Evolutionary conservation across 2,888 invertebrate genomes (phyloP), one percentile per base, ranked within the genome.

Genomic region (Cabera pusaria): DNA sequence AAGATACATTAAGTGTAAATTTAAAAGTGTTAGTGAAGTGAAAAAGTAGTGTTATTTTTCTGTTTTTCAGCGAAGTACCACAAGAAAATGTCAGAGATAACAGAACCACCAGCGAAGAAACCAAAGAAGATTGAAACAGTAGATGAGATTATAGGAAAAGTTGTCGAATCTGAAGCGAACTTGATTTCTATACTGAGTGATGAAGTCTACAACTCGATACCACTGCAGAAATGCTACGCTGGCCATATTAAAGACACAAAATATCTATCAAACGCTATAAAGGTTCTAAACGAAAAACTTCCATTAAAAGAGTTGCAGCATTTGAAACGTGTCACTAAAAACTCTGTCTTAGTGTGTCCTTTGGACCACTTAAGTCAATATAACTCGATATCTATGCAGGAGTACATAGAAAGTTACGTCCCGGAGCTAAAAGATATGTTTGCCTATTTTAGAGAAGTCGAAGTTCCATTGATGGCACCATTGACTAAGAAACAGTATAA

Each of bases 271-370:
- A 84, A 75, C 40, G 84, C 93, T 0, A 92, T 96, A 21, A 54
- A 78, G 10, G 72, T 90, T 20, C 71, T 94, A 6, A 93, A 92
- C 51, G 80, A 90, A 12, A 83, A 86, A 12, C 54, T 92, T 18
- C 93, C 94, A 0, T 59, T 95, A 2, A 87, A 90, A 6, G 84
- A 90, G 6, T 77, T 95, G 5, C 89, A 90, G 24, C 95, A 96
- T 75, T 78, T 96, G 7, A 96, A 96, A 68, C 90, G 96, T 47
- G 93, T 95, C 0, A 87, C 90, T 20, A 90, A 90, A 3, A 89
- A 78, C 23, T 88, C 91, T 10, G 80, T 95, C 0, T 61, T 95
- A 5, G 29, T 88, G 49, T 95, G 59, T 81, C 90, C 60, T 56
- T 83, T 22, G 10, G 59, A 34, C 29, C 59, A 41, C 44, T 53